Evolutionary conservation across 2,797 vertebrate genomes (phyloP).

Genomic region (Sphenopsis melanotis): DNA sequence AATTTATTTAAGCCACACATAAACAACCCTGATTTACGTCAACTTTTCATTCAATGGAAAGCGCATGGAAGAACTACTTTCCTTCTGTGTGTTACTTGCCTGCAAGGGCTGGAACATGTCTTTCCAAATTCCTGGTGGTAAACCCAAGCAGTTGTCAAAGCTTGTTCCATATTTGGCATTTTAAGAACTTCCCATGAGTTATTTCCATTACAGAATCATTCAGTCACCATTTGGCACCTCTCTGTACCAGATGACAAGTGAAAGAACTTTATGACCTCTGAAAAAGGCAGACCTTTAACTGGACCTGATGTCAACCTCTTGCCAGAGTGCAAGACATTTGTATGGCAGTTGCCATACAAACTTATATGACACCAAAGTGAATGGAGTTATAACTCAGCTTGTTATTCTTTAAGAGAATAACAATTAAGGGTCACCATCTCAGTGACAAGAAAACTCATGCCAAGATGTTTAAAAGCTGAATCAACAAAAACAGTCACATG

Average conservation of each 20-base stretch:
- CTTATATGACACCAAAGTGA: not conserved
- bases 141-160: not conserved
- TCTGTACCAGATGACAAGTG: not conserved
- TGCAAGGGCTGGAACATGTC: not conserved
- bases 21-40: conserved; percentile 25
- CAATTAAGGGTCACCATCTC: not conserved
- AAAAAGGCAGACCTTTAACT: not conserved
- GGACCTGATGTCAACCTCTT: not conserved
- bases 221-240: not conserved
- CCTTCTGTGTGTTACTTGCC: conserved; percentile 10
- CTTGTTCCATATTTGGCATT: not conserved
- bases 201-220: conserved; percentile 15
- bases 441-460: not conserved
- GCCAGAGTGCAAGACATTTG: not conserved
- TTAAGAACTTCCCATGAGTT: not conserved
- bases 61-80: conserved; percentile 26
- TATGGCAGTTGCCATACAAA: not conserved
- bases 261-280: not conserved
- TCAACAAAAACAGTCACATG: not conserved
- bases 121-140: conserved; percentile 5
- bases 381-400: not conserved
- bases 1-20: conserved; percentile 26
- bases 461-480: conserved; percentile 21
- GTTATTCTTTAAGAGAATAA: not conserved
- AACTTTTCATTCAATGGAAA: conserved; percentile 37